Evolutionary conservation across 2,113 vertebrate genomes (phyloP).

Genomic region (Pedionomus torquatus): DNA sequence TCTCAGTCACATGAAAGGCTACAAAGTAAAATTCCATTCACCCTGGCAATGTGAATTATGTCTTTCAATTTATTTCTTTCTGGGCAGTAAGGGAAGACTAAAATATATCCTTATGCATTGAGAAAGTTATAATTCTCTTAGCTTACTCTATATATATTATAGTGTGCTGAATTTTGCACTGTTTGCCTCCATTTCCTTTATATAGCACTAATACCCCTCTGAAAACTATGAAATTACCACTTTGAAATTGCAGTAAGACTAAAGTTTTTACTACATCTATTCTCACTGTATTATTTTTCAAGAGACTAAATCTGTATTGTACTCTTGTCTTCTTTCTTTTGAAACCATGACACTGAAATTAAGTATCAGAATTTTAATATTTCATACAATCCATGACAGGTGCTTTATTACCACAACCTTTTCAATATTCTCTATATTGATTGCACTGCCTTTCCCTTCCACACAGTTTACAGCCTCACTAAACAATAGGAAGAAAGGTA

Average conservation of each 20-base stretch:
- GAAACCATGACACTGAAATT: conserved; percentile 7
- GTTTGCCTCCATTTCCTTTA: not conserved
- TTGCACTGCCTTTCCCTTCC: conserved; percentile 20
- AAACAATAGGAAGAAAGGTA: not conserved
- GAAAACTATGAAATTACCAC: not conserved
- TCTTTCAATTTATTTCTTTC: not conserved
- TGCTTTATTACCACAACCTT: conserved; percentile 67
- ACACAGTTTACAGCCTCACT: conserved; percentile 31
- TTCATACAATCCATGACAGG: conserved; percentile 24
- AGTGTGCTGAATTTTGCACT: not conserved
- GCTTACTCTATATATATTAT: not conserved
- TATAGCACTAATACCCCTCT: not conserved
- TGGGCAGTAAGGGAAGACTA: not conserved
- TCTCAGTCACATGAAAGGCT: not conserved
- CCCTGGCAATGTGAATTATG: not conserved
- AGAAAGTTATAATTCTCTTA: not conserved
- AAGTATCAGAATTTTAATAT: conserved; percentile 55
- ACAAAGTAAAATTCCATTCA: not conserved
- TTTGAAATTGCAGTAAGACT: not conserved
- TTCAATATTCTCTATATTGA: conserved; percentile 43
- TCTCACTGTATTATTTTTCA: not conserved
- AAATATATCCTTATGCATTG: not conserved
- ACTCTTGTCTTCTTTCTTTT: not conserved
- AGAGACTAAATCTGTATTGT: not conserved
- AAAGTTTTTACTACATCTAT: not conserved